These are phyloP conservation scores for Caenorhabditis latens DNA, from an alignment of 1,140 invertebrate genomes.

Conservation along the genomic window DNA sequence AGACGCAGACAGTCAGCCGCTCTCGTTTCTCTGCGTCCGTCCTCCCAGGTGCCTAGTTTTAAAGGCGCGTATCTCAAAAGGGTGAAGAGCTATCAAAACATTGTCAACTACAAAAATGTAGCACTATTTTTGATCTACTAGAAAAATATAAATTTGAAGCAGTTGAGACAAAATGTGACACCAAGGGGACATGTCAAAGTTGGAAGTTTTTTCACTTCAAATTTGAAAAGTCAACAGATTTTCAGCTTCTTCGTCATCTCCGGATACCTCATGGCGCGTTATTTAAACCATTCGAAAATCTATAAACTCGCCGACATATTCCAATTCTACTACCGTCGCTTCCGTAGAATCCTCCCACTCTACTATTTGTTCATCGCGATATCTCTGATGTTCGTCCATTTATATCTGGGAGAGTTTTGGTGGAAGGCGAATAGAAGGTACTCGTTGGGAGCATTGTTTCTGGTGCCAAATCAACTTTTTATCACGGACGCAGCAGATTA, in stretches of 20 bases:
- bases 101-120: too few species aligned
- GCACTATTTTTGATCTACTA: too few species aligned
- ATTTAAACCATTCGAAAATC: neutral
- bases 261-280: slow-evolving; percentile 57
- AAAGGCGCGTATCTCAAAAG: too few species aligned
- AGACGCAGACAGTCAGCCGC: too few species aligned
- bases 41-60: too few species aligned
- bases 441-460: neutral
- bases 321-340: slow-evolving; percentile 28
- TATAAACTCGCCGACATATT: neutral
- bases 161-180: too few species aligned
- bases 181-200: too few species aligned
- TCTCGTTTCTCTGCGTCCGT: too few species aligned
- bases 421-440: neutral
- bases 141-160: too few species aligned
- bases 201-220: too few species aligned
- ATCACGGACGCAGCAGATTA: slow-evolving; percentile 17
- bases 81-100: too few species aligned
- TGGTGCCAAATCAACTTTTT: slow-evolving; percentile 13
- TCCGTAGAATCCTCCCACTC: slow-evolving; percentile 23
- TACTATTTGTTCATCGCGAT: slow-evolving; percentile 9
- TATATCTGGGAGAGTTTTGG: slow-evolving; percentile 19
- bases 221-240: neutral
- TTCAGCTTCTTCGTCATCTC: slow-evolving; percentile 57
- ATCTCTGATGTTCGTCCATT: neutral